Base-by-base conservation (phyloP, 2,888 invertebrate species). In the Acronicta leporina region DNA sequence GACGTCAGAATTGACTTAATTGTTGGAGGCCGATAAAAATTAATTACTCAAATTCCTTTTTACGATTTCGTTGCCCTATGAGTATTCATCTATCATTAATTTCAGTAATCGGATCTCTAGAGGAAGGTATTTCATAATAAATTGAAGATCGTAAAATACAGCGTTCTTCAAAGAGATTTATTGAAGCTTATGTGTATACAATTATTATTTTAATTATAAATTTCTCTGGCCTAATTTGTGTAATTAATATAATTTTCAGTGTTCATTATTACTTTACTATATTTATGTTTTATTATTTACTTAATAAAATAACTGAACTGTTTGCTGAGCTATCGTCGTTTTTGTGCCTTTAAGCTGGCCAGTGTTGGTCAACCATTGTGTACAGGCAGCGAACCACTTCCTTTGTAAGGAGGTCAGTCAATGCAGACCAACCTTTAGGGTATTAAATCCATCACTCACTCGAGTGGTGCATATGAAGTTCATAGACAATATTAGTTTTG, bases 41-140 rank as follows among this genome's bases (percentile, higher is more conserved):
- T 75, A 73, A 77, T 75, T 79, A 79, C 61, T 68, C 57, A 48
- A 73, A 68, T 78, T 77, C 55, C 68, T 66, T 71, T 75, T 77
- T 72, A 71, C 56, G 67, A 73, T 80, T 78, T 64, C 62, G 65
- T 59, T 71, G 61, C 64, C 57, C 68, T 71, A 66, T 69, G 68
- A 65, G 64, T 68, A 70, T 73, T 66, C 77, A 61, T 76, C 65
- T 79, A 69, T 68, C 64, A 80, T 80, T 80, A 80, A 80, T 78
- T 75, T 68, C 61, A 63, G 68, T 78, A 80, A 76, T 74, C 80
- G 68, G 77, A 68, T 74, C 68, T 68, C 65, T 65, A 66, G 63
- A 68, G 77, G 64, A 63, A 74, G 77, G 64, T 65, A 74, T 72
- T 74, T 69, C 50, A 74, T 74, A 64, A 38, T 38, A 38, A 38